A percentile compares a stretch with the other conserved stretches of the same genome.
Conservation (phyloP, 2,888 invertebrate species). For the Leucophenga maculata region DNA sequence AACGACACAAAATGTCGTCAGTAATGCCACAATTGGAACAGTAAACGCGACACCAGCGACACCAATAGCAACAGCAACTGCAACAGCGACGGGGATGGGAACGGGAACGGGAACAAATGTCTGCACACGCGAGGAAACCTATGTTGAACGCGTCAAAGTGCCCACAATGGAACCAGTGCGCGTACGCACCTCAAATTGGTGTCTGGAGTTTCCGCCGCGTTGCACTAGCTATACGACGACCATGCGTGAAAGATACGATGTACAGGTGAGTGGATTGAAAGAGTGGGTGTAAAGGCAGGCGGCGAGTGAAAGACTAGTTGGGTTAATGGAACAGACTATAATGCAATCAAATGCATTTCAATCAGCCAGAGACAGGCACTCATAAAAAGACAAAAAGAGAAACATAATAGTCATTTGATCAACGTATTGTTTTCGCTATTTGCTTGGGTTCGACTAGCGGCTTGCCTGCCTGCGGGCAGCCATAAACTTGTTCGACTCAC, state of each 20-base stretch:
- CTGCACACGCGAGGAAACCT: slow-evolving; percentile 72
- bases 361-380: too few species aligned
- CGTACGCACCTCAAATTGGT: slow-evolving; percentile 84
- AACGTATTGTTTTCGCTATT: too few species aligned
- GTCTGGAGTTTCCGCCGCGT: slow-evolving; percentile 84
- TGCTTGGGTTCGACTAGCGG: too few species aligned
- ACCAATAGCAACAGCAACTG: slow-evolving; percentile 39
- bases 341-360: too few species aligned
- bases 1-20: slow-evolving; percentile 17
- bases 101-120: slow-evolving; percentile 58
- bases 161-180: slow-evolving; percentile 76
- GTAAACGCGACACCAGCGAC: slow-evolving; percentile 24
- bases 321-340: too few species aligned
- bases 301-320: too few species aligned
- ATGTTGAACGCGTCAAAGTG: slow-evolving; percentile 73
- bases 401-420: too few species aligned
- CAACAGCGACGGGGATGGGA: slow-evolving; percentile 29
- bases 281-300: too few species aligned
- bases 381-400: too few species aligned
- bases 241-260: slow-evolving; percentile 79
- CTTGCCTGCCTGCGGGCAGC: not conserved
- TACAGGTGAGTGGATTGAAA: slow-evolving; percentile 76
- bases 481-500: not conserved
- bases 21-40: slow-evolving; percentile 19
- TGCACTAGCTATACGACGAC: slow-evolving; percentile 82